phyloP scores from a whole-genome alignment of 1,140 invertebrate genomes.

The Zaprionus vittiger region DNA sequence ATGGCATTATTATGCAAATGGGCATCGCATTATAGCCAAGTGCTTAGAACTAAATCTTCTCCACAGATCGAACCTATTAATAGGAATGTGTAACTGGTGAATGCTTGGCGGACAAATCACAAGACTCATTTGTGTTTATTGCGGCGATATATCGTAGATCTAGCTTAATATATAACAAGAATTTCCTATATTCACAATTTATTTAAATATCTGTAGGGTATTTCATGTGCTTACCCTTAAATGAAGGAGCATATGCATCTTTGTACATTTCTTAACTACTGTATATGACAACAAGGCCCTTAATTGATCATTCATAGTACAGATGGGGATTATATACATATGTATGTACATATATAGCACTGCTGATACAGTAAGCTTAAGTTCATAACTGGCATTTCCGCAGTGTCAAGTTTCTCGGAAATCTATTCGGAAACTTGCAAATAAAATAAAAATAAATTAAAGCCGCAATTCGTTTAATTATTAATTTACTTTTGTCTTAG shows the following conservation, averaged over 20 bases:
- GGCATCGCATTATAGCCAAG: constrained; percentile 18
- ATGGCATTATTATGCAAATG: constrained; percentile 54
- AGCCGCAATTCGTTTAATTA: not conserved
- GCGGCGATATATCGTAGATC: not conserved
- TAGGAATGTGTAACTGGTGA: not conserved
- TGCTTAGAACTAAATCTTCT: constrained; percentile 19
- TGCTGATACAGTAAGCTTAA: no score
- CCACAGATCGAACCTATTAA: not conserved
- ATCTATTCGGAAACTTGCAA: not conserved
- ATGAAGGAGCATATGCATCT: no score
- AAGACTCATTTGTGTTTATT: not conserved
- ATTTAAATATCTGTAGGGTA: not conserved
- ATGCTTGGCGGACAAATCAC: not conserved
- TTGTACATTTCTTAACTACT: no score
- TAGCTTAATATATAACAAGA: not conserved
- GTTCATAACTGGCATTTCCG: not conserved
- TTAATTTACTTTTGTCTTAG: not conserved
- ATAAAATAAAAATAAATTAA: not conserved
- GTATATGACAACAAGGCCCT: not conserved
- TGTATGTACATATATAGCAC: not conserved
- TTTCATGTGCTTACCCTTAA: not conserved
- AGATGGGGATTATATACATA: not conserved
- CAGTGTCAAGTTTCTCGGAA: not conserved
- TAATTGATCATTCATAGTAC: not conserved
- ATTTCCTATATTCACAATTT: not conserved